Evolutionary conservation across 1,140 invertebrate genomes (phyloP).

Genomic region (Mesaphorura yosii): DNA sequence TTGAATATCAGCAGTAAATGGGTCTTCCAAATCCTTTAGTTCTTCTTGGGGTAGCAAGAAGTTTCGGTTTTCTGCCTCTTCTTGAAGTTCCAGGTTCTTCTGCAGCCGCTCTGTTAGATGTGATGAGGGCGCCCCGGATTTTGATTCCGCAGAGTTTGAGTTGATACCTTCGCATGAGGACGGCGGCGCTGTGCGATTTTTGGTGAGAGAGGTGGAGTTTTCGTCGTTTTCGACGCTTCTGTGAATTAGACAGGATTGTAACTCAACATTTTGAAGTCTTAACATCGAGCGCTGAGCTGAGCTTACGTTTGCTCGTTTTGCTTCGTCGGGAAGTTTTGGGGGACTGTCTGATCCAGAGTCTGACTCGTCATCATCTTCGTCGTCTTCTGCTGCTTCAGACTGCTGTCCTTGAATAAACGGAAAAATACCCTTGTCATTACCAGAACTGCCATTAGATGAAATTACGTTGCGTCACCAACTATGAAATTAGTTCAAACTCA

Average conservation of each 20-base stretch:
- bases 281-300: not conserved
- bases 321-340: too few species aligned
- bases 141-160: constrained; percentile 29
- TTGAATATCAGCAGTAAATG: constrained; percentile 28
- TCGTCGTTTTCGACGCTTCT: constrained; percentile 53
- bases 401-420: not conserved
- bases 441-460: not conserved
- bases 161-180: constrained; percentile 29
- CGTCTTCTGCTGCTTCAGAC: constrained; percentile 17
- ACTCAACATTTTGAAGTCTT: constrained; percentile 13
- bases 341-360: too few species aligned
- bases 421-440: not conserved
- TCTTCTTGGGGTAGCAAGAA: constrained; percentile 22
- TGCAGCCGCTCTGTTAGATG: constrained; percentile 16
- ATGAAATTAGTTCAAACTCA: constrained; percentile 2
- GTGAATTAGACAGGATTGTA: not conserved
- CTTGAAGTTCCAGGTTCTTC: constrained; percentile 8
- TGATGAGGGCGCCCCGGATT: constrained; percentile 24
- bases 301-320: not conserved
- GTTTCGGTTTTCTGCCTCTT: too few species aligned
- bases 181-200: constrained; percentile 58
- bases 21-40: constrained; percentile 30
- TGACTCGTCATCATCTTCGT: too few species aligned
- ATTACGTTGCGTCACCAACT: not conserved
- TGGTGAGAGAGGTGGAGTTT: constrained; percentile 62